Evolutionary conservation across 1,140 invertebrate genomes (phyloP).

Genomic region (Drosophila sp.): DNA sequence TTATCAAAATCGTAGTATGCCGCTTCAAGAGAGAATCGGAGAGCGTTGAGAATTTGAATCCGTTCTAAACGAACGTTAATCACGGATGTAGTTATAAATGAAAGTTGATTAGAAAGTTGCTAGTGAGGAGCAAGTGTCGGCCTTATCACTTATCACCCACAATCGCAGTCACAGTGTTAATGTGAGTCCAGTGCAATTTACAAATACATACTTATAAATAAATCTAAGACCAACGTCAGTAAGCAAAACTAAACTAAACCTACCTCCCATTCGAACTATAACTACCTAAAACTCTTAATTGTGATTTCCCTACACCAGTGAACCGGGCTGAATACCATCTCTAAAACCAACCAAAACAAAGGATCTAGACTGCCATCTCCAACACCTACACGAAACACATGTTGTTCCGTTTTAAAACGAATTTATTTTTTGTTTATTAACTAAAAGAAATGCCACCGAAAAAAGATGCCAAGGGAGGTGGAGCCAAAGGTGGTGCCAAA

Average conservation of each 20-base stretch:
- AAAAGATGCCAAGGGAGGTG: conserved; percentile 84
- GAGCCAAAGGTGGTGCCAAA: conserved; percentile 84
- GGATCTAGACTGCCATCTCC: background rate
- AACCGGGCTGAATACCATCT: too few relatives aligned
- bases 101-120: conserved; percentile 43
- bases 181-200: background rate
- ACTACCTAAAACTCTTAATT: too few relatives aligned
- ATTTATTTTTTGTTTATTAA: conserved; percentile 42
- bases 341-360: too few relatives aligned
- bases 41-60: conserved; percentile 3
- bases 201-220: too few relatives aligned
- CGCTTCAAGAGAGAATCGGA: background rate
- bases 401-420: background rate
- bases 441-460: conserved; percentile 87
- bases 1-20: background rate
- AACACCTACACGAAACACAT: conserved; percentile 16
- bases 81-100: background rate
- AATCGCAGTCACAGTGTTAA: background rate
- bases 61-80: background rate
- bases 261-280: too few relatives aligned
- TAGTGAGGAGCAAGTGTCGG: background rate
- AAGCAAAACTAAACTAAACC: too few relatives aligned
- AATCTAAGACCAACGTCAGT: too few relatives aligned
- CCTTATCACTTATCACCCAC: background rate
- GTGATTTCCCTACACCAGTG: too few relatives aligned